Evolutionary conservation across 2,888 invertebrate genomes (phyloP), one percentile per base, ranked within the genome.

Genomic region (Trissonchulus sp.): DNA sequence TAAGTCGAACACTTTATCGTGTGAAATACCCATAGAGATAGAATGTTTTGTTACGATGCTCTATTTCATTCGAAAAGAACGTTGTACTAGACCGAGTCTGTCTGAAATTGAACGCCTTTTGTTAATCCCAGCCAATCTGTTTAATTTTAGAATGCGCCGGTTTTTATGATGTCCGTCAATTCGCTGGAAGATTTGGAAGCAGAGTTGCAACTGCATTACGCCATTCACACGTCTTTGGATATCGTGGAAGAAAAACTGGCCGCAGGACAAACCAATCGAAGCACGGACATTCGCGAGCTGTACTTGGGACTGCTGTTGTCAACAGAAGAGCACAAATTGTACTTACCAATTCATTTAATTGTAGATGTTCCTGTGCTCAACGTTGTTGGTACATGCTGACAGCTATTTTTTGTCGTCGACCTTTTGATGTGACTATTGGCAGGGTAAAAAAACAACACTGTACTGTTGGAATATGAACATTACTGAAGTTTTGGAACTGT

Each of bases 281-380:
- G 81, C 23, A 84, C 82, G 77, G 95, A 96, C 84, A 87, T 91
- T 60, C 88, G 94, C 78, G 97, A 97, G 85, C 88, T 95, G 1
- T 97, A 94, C 85, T 88, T 97, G 76, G 96, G 97, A 35, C 87
- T 94, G 78, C 88, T 97, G 3, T 94, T 94, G 86, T 92, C 95
- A 0, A 92, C 95, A 3, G 97, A 97, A 87, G 94, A 93, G 79
- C 94, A 94, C 86, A 95, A 94, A 90, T 93, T 96, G 95, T 95
- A 89, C 82, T 74, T 76, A 23, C 3, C 1, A 73, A 15, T 69
- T 15, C 34, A 62, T 63, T n/a, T 15, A n/a, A n/a, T n/a, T n/a
- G n/a, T n/a, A n/a, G n/a, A n/a, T n/a, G n/a, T n/a, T n/a, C n/a
- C n/a, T n/a, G n/a, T n/a, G n/a, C n/a, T n/a, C n/a, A n/a, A n/a